These are phyloP conservation scores for Podotricha telesiphe DNA, from an alignment of 2,888 invertebrate genomes.

Conservation along the genomic window DNA sequence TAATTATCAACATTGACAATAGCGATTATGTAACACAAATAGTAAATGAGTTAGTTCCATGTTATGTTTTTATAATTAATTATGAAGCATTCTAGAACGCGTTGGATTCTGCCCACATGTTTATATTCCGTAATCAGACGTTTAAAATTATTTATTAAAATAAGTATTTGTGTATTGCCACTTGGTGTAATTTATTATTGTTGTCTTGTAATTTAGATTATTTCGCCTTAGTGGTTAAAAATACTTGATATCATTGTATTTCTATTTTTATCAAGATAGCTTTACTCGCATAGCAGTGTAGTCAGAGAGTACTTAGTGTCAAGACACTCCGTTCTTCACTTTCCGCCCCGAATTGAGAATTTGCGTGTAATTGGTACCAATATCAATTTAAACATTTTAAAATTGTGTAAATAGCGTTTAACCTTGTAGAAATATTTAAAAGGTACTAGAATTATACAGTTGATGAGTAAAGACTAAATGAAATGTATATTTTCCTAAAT, in stretches of 20 bases:
- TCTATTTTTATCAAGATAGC: no score
- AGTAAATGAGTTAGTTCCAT: constrained; percentile 3
- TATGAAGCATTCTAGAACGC: constrained; percentile 13
- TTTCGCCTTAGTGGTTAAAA: not conserved
- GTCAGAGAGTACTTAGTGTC: no score
- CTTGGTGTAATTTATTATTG: not conserved
- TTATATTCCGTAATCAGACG: not conserved
- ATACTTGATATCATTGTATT: not conserved
- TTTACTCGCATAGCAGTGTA: no score
- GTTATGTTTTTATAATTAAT: constrained; percentile 12
- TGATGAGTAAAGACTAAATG: no score
- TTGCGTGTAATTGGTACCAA: no score
- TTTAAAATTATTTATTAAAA: constrained; percentile 1
- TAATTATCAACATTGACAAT: constrained; percentile 13
- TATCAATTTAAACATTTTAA: no score
- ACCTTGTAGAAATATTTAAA: no score
- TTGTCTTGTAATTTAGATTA: not conserved
- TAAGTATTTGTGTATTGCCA: constrained; percentile 4
- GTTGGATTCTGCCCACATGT: constrained; percentile 17
- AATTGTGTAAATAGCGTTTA: no score
- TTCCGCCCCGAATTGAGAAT: no score
- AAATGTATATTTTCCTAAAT: no score
- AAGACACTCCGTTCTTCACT: no score
- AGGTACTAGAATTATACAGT: no score
- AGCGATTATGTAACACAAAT: constrained; percentile 9